phyloP scores from a whole-genome alignment of 2,113 vertebrate species.

The Pituophis catenifer region DNA sequence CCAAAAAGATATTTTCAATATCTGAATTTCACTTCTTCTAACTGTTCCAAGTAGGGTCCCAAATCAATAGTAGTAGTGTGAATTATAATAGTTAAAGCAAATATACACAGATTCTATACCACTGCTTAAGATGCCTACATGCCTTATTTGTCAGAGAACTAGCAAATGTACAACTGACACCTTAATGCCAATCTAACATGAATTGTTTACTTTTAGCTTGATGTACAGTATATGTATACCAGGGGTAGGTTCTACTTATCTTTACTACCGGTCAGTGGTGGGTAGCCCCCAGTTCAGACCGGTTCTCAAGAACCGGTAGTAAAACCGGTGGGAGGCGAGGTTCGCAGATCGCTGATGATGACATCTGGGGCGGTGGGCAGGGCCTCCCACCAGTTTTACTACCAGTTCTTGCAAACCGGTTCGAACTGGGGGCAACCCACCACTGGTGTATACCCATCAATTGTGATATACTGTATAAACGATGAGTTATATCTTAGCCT shows the following conservation, averaged over 20 bases:
- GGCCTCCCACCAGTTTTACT: too few relatives aligned
- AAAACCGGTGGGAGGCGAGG: too few relatives aligned
- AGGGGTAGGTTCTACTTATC: too few relatives aligned
- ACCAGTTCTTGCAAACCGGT: too few relatives aligned
- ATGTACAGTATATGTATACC: too few relatives aligned
- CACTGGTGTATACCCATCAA: background rate
- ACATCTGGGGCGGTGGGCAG: too few relatives aligned
- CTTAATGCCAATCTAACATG: background rate
- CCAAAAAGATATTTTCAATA: background rate
- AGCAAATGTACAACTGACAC: constrained; percentile 38
- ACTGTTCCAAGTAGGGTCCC: background rate
- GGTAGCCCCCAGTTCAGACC: too few relatives aligned
- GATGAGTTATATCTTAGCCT: background rate
- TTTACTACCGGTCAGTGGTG: too few relatives aligned
- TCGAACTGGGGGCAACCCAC: too few relatives aligned
- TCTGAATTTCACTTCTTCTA: background rate
- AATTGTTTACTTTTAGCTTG: background rate
- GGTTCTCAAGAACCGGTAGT: too few relatives aligned
- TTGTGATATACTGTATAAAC: background rate
- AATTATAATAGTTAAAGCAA: background rate
- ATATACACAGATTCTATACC: background rate
- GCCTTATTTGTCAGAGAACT: background rate
- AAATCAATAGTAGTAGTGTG: background rate
- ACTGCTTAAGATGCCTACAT: background rate
- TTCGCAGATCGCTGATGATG: too few relatives aligned